phyloP scores from a whole-genome alignment of 1,140 invertebrate genomes.

The Pseudomyrmex flavicornis region DNA sequence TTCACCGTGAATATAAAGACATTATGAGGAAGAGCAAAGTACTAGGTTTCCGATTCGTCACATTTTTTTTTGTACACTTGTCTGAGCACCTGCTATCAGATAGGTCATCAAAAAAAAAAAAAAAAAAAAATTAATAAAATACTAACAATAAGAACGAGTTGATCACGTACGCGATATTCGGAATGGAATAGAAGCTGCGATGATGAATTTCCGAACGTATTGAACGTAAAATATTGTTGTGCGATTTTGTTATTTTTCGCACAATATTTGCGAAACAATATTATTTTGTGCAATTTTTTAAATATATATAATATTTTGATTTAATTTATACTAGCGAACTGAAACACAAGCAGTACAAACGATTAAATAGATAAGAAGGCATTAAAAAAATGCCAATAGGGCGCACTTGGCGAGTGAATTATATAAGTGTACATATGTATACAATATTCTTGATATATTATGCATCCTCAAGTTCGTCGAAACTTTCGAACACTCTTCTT shows the following conservation, averaged over 20 bases:
- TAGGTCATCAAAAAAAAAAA: not conserved
- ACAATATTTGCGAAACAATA: not conserved
- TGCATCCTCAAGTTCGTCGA: slow-evolving; percentile 16
- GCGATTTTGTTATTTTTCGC: not conserved
- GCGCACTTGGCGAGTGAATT: slow-evolving; percentile 16
- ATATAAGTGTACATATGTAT: not conserved
- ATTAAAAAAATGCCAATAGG: slow-evolving; percentile 21
- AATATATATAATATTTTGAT: not conserved
- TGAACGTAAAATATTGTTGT: not conserved
- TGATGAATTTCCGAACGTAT: not conserved
- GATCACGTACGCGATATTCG: too few relatives aligned
- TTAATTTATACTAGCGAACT: not conserved
- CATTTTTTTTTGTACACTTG: not conserved
- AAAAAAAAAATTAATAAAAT: slow-evolving; percentile 4
- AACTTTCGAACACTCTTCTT: slow-evolving; percentile 5
- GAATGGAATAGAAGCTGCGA: too few relatives aligned
- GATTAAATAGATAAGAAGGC: not conserved
- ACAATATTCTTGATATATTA: not conserved
- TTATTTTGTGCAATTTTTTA: not conserved
- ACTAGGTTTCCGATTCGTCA: slow-evolving; percentile 11
- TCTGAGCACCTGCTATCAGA: not conserved
- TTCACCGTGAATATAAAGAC: slow-evolving; percentile 11
- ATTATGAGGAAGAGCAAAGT: not conserved
- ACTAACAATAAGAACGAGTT: not conserved
- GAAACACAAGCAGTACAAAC: not conserved